Conservation (phyloP, 2,797 vertebrate genomes). For the Enteromius anoplus region DNA sequence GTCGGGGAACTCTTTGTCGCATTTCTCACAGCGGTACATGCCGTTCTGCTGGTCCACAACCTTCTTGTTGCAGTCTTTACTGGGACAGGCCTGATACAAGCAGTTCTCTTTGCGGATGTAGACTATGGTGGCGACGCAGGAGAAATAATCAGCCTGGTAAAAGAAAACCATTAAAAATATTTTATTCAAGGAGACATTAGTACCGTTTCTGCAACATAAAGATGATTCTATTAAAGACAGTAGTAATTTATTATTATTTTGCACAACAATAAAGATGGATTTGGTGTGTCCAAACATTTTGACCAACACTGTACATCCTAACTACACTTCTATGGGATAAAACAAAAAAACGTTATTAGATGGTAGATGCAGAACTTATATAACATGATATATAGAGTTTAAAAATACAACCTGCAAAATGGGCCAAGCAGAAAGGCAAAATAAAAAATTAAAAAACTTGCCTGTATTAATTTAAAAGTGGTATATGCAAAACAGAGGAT, state of each 20-base stretch:
- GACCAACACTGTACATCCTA: not conserved
- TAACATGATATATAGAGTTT: conserved; percentile 18
- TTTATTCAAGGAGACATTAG: not conserved
- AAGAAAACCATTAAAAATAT: conserved; percentile 36
- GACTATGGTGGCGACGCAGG: conserved; percentile 87
- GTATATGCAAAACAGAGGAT: conserved; percentile 35
- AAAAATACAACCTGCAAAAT: conserved; percentile 20
- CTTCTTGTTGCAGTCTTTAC: conserved; percentile 96
- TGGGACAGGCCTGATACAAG: conserved; percentile 94
- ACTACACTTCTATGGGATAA: not conserved
- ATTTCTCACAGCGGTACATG: conserved; percentile 95
- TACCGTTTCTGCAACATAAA: not conserved
- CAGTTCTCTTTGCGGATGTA: conserved; percentile 95
- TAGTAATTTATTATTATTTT: not conserved
- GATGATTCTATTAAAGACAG: conserved; percentile 9
- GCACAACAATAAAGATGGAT: not conserved
- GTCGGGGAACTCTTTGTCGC: conserved; percentile 92
- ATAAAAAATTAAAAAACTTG: conserved; percentile 4
- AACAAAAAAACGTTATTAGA: not conserved
- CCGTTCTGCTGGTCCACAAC: conserved; percentile 97
- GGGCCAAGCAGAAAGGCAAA: not conserved
- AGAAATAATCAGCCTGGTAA: conserved; percentile 91
- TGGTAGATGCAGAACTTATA: not conserved
- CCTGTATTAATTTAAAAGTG: conserved; percentile 12
- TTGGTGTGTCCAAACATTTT: not conserved